Conservation (phyloP, 2,113 vertebrate genomes). For the Peromyscus californicus region DNA sequence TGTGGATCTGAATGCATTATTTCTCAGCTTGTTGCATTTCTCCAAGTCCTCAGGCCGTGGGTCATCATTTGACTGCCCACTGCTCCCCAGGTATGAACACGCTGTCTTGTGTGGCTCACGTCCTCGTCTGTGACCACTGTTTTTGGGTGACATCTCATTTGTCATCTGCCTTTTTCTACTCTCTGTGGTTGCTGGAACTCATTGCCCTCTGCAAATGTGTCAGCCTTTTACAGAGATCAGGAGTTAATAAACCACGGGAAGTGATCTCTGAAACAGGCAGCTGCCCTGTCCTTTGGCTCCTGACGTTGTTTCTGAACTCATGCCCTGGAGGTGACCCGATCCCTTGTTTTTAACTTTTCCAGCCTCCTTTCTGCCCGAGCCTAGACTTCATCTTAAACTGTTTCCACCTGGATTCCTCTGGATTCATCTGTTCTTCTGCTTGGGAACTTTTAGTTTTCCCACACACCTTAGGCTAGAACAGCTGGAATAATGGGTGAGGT, state of each 20-base stretch:
- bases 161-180: neutral
- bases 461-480: neutral
- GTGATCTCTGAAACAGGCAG: neutral
- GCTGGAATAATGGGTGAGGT: neutral
- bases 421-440: neutral
- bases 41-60: neutral
- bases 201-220: neutral
- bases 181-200: neutral
- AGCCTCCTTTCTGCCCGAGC: neutral
- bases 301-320: neutral
- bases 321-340: neutral
- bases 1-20: neutral
- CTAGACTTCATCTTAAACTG: neutral
- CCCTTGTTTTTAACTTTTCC: neutral
- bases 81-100: neutral
- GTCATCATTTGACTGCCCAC: neutral
- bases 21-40: neutral
- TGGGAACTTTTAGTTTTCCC: neutral
- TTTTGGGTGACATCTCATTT: neutral
- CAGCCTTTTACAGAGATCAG: neutral
- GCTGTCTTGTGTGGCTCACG: neutral
- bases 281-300: neutral
- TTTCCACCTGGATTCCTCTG: neutral
- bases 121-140: rapidly evolving
- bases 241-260: slow-evolving; percentile 18